phyloP scores from a whole-genome alignment of 2,797 vertebrate species.

The Darevskia nairensis region DNA sequence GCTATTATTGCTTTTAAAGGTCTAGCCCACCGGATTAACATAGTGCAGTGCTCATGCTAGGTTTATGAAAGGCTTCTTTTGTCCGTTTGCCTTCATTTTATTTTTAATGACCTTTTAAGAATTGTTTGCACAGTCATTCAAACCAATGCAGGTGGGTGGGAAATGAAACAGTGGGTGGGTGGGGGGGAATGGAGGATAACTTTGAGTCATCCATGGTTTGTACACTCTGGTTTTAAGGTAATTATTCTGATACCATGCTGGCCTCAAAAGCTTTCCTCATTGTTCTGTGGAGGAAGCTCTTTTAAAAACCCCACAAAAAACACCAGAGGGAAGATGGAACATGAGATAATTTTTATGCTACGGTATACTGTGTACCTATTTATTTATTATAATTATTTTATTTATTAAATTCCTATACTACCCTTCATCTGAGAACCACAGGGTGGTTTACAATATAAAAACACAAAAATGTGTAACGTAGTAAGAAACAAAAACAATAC shows the following conservation, averaged over 20 bases:
- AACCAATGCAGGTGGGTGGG: neutral
- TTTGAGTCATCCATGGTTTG: conserved; percentile 13
- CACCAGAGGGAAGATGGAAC: neutral
- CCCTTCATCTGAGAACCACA: no score
- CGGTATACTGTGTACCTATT: neutral
- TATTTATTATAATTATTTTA: neutral
- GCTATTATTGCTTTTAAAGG: neutral
- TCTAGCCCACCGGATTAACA: neutral
- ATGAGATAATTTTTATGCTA: neutral
- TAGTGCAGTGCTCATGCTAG: neutral
- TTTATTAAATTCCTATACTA: no score
- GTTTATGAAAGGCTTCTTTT: neutral
- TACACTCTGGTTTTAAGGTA: neutral
- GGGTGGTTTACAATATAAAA: no score
- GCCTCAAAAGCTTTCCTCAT: neutral
- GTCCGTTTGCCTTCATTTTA: neutral
- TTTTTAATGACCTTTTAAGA: conserved; percentile 26
- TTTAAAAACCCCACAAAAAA: neutral
- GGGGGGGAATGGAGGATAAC: neutral
- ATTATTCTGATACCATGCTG: neutral
- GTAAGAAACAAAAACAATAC: no score
- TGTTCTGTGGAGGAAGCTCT: neutral
- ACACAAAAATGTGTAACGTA: no score
- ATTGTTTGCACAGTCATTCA: conserved; percentile 10
- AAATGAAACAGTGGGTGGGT: neutral